phyloP scores from a whole-genome alignment of 64 coral and sea anemone species.

The Pocillopora damicornis region DNA sequence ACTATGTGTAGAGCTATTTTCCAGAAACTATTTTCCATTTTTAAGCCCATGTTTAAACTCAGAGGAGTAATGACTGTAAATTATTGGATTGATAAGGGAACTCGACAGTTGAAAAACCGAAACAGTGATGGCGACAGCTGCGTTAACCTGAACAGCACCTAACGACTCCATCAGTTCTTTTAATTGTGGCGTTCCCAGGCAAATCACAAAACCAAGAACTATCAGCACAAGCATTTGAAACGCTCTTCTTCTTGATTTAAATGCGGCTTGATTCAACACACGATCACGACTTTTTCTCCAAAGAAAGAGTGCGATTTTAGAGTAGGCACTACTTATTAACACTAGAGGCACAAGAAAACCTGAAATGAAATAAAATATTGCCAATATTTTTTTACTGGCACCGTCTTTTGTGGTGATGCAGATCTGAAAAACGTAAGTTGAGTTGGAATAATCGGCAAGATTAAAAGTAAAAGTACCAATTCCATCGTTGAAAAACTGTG shows the following conservation, averaged over 20 bases:
- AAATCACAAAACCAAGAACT: conserved; percentile 31
- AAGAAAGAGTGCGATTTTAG: conserved; percentile 29
- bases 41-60: conserved; percentile 10
- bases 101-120: neutral
- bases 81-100: conserved; percentile 14
- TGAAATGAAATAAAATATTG: conserved; percentile 33
- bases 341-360: conserved; percentile 41
- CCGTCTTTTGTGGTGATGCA: neutral
- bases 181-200: conserved; percentile 13
- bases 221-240: conserved; percentile 49
- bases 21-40: no score
- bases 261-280: conserved; percentile 7
- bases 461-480: neutral
- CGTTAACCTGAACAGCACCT: neutral
- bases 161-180: neutral
- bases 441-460: neutral
- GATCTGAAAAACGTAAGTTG: neutral
- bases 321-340: conserved; percentile 28
- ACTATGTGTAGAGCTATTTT: no score
- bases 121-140: neutral
- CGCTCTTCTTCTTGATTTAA: conserved; percentile 48
- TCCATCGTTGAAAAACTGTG: conserved; percentile 16
- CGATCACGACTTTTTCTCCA: conserved; percentile 47
- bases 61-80: conserved; percentile 13
- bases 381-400: neutral